Evolutionary conservation across 2,113 vertebrate genomes (phyloP), one percentile per base, ranked within the genome.

Genomic region (Nesoenas mayeri): DNA sequence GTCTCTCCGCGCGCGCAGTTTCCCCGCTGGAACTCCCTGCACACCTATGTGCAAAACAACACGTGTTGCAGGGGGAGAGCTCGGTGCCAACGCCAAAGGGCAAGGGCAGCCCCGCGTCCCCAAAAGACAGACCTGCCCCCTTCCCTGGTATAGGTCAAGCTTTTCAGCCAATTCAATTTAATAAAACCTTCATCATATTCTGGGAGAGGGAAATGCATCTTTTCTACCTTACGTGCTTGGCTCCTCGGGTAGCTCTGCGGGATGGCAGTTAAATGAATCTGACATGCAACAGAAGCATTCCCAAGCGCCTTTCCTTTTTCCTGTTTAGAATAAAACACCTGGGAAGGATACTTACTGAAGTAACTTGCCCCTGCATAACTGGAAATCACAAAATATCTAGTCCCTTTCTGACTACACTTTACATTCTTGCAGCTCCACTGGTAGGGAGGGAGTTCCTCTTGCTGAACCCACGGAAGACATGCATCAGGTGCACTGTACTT

Each of bases 1-100:
- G 99, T 99, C 97, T 99, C 99, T 91, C 99, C 99, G 95, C 99
- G 98, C 12, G 99, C 98, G 89, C 99, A 99, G 97, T 99, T 99
- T 34, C 99, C 99, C 94, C 99, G 97, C 98, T 99, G 99, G 98
- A 99, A 99, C 97, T 99, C 99, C 82, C 99, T 98, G 97, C 99
- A 99, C 92, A 99, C 99, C 99, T 99, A 94, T 9, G 24, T 7
- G 86, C 92, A 96, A 92, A 84, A 96, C 88, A 94, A 95, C 86
- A 97, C 36, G 48, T 4, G 64, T 90, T 98, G 97, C 96, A 93
- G 92, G 34, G 51, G 62, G 77, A 81, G 29, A 75, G 40, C 71
- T 53, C 40, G 18, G 44, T 47, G 44, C 44, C 44, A 47, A 47
- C 17, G 18, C 44, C 44, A 47, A 47, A 47, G 44, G 17, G 44